Conservation (phyloP, 2,797 vertebrate genomes). For the Pampus argenteus region DNA sequence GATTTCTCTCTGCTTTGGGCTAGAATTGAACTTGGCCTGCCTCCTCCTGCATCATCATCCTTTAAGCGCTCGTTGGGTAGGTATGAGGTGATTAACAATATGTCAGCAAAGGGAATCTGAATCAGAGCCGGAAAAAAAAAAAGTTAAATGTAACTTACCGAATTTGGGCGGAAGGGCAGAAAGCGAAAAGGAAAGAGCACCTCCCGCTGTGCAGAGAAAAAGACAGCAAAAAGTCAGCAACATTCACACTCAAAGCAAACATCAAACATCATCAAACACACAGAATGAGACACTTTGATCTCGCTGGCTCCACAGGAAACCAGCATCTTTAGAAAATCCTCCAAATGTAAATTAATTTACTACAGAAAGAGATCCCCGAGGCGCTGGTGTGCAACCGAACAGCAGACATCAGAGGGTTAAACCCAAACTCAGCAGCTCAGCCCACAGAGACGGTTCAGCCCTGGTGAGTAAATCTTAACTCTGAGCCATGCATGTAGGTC, state of each 20-base stretch:
- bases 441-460: slow-evolving; percentile 65
- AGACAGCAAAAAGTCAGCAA: slow-evolving; percentile 97
- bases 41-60: slow-evolving; percentile 43
- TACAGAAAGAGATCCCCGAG: slow-evolving; percentile 91
- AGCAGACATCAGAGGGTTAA: slow-evolving; percentile 80
- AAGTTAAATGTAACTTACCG: slow-evolving; percentile 67
- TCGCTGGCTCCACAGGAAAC: slow-evolving; percentile 94
- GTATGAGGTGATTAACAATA: slow-evolving; percentile 63
- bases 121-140: slow-evolving; percentile 50
- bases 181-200: slow-evolving; percentile 72
- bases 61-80: slow-evolving; percentile 50
- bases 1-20: slow-evolving; percentile 42
- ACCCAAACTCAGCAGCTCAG: slow-evolving; percentile 68
- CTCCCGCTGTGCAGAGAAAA: slow-evolving; percentile 88
- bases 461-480: slow-evolving; percentile 61
- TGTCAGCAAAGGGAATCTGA: slow-evolving; percentile 67
- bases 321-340: slow-evolving; percentile 98
- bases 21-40: slow-evolving; percentile 40
- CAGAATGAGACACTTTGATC: slow-evolving; percentile 98
- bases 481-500: slow-evolving; percentile 46
- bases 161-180: slow-evolving; percentile 68
- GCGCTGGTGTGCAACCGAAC: slow-evolving; percentile 83
- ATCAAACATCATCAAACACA: slow-evolving; percentile 97
- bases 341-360: slow-evolving; percentile 99
- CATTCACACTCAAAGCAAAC: slow-evolving; percentile 93